Evolutionary conservation across 2,888 invertebrate species (phyloP).

Genomic region (Eumerus sabulonum): DNA sequence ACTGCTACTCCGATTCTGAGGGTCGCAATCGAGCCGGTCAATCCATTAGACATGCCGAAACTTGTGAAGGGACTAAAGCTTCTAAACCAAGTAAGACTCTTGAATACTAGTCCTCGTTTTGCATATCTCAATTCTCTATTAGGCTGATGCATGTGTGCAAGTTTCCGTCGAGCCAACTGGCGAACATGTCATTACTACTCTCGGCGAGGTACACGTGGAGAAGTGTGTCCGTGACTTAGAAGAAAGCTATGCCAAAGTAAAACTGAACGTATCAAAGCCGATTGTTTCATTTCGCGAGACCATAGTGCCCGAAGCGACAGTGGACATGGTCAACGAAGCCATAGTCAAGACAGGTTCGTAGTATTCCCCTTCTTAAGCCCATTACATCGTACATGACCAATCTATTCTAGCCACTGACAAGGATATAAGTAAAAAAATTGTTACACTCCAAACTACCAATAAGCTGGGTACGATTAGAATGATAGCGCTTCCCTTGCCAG

Average conservation of each 20-base stretch:
- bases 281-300: constrained; percentile 98
- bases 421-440: constrained; percentile 80
- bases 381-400: constrained; percentile 35
- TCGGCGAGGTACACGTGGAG: constrained; percentile 98
- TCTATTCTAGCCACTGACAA: constrained; percentile 76
- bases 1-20: constrained; percentile 93
- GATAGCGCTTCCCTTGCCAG: constrained; percentile 88
- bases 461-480: constrained; percentile 86
- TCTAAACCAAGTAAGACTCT: constrained; percentile 87
- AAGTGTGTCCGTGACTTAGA: constrained; percentile 96
- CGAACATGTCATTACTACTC: constrained; percentile 95
- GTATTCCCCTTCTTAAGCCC: constrained; percentile 27
- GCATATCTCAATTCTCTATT: not conserved
- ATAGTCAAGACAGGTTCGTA: constrained; percentile 82
- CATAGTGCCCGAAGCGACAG: constrained; percentile 87
- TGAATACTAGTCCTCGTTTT: not conserved
- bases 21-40: constrained; percentile 94
- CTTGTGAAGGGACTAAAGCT: constrained; percentile 88
- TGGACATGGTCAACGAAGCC: constrained; percentile 92
- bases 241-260: constrained; percentile 89
- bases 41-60: constrained; percentile 88
- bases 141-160: constrained; percentile 92
- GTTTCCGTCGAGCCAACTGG: constrained; percentile 95
- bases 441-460: constrained; percentile 84
- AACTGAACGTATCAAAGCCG: constrained; percentile 94